phyloP scores from a whole-genome alignment of 2,797 vertebrate species.

The Dendrocincla fuliginosa region DNA sequence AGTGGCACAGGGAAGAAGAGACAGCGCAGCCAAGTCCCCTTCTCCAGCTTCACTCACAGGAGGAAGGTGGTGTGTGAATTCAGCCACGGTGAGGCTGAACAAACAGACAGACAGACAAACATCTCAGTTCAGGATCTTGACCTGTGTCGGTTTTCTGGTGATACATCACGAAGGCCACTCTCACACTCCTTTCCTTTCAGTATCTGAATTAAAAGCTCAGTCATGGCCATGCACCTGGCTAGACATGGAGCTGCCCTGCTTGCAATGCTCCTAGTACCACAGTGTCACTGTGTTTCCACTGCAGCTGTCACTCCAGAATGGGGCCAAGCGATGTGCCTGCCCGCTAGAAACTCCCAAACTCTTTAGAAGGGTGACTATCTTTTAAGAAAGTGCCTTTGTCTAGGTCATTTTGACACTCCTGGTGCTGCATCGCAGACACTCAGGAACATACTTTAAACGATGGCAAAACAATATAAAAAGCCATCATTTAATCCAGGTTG shows the following conservation, averaged over 20 bases:
- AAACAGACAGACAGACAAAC: too few relatives aligned
- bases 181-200: neutral
- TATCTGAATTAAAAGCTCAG: neutral
- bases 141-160: neutral
- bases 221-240: too few relatives aligned
- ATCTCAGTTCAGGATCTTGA: neutral
- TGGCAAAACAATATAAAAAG: neutral
- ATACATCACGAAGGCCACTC: neutral
- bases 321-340: neutral
- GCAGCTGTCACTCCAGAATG: neutral
- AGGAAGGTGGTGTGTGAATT: neutral
- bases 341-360: neutral
- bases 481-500: neutral
- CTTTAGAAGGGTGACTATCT: neutral
- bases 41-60: neutral
- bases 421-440: neutral
- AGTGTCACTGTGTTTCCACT: rapidly evolving
- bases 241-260: neutral
- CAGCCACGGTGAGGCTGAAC: rapidly evolving
- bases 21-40: rapidly evolving
- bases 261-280: neutral
- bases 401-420: neutral
- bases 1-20: neutral
- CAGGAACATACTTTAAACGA: neutral
- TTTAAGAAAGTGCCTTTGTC: neutral